These are phyloP conservation scores for Syngnathus acus DNA, from an alignment of 2,797 vertebrate genomes.

Conservation along the genomic window DNA sequence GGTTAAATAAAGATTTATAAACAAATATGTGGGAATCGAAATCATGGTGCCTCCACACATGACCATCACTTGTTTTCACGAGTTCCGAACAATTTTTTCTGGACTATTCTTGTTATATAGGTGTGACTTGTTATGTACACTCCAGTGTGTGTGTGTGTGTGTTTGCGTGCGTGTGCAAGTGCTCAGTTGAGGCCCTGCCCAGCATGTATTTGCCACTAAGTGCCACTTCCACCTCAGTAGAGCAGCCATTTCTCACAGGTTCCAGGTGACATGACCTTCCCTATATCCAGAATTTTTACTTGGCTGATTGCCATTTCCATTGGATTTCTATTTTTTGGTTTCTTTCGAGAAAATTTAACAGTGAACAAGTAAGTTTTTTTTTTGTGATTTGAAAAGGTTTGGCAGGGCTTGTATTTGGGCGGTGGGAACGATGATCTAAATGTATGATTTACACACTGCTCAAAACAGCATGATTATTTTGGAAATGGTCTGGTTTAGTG, in stretches of 20 bases:
- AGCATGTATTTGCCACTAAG: background rate
- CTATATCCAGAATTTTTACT: background rate
- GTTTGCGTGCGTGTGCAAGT: background rate
- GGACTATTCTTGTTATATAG: too few species aligned
- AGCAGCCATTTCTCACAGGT: background rate
- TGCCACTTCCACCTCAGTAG: too few species aligned
- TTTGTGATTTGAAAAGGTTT: background rate
- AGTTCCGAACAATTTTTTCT: too few species aligned
- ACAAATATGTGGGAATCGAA: too few species aligned
- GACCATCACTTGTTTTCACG: too few species aligned
- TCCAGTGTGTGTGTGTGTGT: background rate
- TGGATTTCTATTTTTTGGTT: background rate
- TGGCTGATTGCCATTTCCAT: conserved; percentile 6
- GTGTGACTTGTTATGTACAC: too few species aligned
- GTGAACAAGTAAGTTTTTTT: conserved; percentile 23
- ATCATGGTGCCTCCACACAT: too few species aligned
- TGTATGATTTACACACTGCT: background rate
- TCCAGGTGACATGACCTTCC: conserved; percentile 15
- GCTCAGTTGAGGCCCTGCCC: conserved; percentile 6
- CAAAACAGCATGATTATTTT: too few species aligned
- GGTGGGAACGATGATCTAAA: background rate
- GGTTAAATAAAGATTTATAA: too few species aligned
- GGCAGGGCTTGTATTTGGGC: background rate
- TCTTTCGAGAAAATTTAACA: conserved; percentile 9
- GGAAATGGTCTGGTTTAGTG: too few species aligned